These are phyloP conservation scores for Corythornis cristatus DNA, from an alignment of 2,113 vertebrate genomes.

Conservation along the genomic window DNA sequence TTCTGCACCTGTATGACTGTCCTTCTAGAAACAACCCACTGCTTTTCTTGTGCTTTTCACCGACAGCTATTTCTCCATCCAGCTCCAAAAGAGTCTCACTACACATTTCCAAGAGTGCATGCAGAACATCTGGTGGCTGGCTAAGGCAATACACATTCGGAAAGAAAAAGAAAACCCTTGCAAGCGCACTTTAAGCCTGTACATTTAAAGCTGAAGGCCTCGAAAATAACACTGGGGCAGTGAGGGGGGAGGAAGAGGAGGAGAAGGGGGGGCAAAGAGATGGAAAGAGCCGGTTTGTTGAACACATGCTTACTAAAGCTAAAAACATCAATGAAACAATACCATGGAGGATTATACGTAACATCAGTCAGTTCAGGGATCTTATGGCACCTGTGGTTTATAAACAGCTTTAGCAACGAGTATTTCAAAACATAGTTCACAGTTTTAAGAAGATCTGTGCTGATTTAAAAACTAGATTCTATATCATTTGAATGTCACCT, in stretches of 20 bases:
- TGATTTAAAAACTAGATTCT: slow-evolving; percentile 93
- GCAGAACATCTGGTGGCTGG: slow-evolving; percentile 81
- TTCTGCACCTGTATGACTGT: background rate
- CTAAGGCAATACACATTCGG: slow-evolving; percentile 85
- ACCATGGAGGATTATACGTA: slow-evolving; percentile 74
- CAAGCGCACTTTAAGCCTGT: slow-evolving; percentile 83
- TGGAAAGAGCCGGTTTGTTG: slow-evolving; percentile 64
- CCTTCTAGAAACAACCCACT: background rate
- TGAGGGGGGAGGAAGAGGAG: background rate
- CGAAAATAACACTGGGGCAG: slow-evolving; percentile 64
- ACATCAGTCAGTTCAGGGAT: slow-evolving; percentile 79
- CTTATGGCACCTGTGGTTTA: slow-evolving; percentile 99
- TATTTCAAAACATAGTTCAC: slow-evolving; percentile 94
- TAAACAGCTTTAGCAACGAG: slow-evolving; percentile 90
- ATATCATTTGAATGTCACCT: slow-evolving; percentile 83
- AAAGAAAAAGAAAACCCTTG: slow-evolving; percentile 74
- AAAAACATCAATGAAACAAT: slow-evolving; percentile 73
- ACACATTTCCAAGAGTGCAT: slow-evolving; percentile 75
- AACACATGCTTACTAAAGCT: slow-evolving; percentile 79
- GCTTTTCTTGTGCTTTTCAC: slow-evolving; percentile 62
- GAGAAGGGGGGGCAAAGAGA: background rate
- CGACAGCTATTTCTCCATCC: slow-evolving; percentile 54
- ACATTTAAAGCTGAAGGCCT: slow-evolving; percentile 84
- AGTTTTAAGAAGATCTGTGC: slow-evolving; percentile 95
- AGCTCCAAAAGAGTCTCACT: slow-evolving; percentile 66